These are phyloP conservation scores for Buteo buteo DNA, from an alignment of 2,113 vertebrate species.

Conservation along the genomic window DNA sequence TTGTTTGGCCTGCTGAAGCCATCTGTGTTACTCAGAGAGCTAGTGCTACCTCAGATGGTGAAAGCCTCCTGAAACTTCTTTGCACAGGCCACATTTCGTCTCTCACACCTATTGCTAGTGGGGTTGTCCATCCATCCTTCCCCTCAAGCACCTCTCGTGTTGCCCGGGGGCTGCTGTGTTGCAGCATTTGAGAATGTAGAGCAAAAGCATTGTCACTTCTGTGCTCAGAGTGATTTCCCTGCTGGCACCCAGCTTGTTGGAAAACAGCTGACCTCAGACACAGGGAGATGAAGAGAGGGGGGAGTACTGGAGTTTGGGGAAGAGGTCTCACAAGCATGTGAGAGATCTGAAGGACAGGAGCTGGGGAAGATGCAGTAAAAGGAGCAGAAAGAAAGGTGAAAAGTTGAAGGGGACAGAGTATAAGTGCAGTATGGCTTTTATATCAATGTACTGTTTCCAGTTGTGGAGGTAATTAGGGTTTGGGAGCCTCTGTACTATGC, in stretches of 20 bases:
- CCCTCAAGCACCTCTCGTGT: neutral
- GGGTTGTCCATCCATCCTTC: neutral
- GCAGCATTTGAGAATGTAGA: neutral
- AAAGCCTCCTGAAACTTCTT: neutral
- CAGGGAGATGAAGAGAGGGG: neutral
- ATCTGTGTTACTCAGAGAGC: neutral
- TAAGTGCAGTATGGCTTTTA: neutral
- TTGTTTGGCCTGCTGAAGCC: neutral
- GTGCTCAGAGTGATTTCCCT: neutral
- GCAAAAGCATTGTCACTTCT: neutral
- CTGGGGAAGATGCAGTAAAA: neutral
- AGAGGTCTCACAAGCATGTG: neutral
- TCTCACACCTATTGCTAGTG: neutral
- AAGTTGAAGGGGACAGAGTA: neutral
- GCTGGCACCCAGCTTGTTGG: neutral
- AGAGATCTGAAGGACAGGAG: neutral
- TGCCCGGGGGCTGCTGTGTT: neutral
- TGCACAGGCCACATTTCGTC: neutral
- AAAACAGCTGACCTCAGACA: neutral
- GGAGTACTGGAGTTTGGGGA: neutral
- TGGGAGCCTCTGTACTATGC: neutral
- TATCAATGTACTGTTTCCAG: neutral
- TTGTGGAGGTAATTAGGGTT: neutral
- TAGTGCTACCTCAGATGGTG: neutral
- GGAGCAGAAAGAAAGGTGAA: neutral